Percentiles rank a stretch among this genome's conserved stretches.
These are phyloP conservation scores for Egretta garzetta DNA, from an alignment of 2,113 vertebrate genomes.

Conservation along the genomic window DNA sequence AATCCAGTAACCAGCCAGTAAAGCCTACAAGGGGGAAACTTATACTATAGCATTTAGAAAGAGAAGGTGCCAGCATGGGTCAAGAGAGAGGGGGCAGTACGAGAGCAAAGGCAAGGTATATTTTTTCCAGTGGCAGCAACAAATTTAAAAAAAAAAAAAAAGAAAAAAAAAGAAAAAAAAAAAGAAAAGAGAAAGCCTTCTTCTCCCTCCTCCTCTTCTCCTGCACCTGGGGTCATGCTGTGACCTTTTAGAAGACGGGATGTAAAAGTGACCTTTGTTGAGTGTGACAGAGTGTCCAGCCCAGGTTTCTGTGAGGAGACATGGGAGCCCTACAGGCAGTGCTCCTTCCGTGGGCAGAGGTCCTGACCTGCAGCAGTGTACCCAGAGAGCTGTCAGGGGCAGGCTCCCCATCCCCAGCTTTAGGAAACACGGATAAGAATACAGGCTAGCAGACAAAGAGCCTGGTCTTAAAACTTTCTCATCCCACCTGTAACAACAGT, in stretches of 20 bases:
- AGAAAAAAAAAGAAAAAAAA: neutral
- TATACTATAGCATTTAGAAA: neutral
- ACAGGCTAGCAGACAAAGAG: neutral
- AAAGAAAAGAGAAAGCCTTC: neutral
- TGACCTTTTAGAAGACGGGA: constrained; percentile 57
- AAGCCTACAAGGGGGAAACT: neutral
- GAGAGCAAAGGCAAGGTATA: neutral
- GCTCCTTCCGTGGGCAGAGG: constrained; percentile 40
- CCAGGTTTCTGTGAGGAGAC: neutral
- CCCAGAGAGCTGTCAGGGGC: constrained; percentile 14
- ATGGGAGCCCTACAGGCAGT: constrained; percentile 42
- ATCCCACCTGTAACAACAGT: neutral
- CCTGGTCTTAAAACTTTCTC: neutral
- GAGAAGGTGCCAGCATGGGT: neutral
- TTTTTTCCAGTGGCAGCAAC: neutral
- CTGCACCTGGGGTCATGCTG: constrained; percentile 56
- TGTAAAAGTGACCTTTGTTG: constrained; percentile 60
- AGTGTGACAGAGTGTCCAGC: constrained; percentile 6
- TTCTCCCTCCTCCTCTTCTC: constrained; percentile 7
- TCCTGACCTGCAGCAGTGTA: constrained; percentile 27
- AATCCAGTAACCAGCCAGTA: neutral
- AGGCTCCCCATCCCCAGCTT: neutral
- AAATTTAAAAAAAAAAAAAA: neutral
- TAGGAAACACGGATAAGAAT: neutral
- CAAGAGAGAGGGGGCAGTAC: neutral